Conservation (phyloP, 2,888 invertebrate genomes). For the Pyrocoelia pectoralis region DNA sequence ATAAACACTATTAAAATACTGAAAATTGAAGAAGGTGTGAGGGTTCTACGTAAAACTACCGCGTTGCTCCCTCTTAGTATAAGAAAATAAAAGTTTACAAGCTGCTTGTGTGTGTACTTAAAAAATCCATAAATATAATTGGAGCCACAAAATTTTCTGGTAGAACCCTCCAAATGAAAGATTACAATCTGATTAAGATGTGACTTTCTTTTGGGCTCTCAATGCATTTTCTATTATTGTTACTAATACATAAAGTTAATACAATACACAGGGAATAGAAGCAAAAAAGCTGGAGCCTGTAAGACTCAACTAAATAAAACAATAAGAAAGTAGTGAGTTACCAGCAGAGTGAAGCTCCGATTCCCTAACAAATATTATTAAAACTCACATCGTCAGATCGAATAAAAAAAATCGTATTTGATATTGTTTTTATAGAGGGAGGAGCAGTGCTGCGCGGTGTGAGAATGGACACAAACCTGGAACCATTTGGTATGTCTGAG, state of each 20-base stretch:
- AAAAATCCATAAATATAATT: constrained; percentile 27
- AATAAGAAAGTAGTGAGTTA: constrained; percentile 38
- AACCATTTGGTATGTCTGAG: constrained; percentile 99
- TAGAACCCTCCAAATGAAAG: constrained; percentile 48
- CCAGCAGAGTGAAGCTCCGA: constrained; percentile 46
- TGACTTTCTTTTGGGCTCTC: constrained; percentile 49
- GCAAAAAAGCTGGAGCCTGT: constrained; percentile 56
- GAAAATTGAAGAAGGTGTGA: constrained; percentile 17
- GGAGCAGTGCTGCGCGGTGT: constrained; percentile 49
- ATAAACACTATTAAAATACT: constrained; percentile 36
- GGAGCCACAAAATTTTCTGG: constrained; percentile 38
- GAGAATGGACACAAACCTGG: constrained; percentile 83
- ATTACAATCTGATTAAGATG: constrained; percentile 52
- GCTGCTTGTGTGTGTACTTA: neutral
- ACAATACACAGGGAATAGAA: constrained; percentile 54
- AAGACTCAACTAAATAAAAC: constrained; percentile 39
- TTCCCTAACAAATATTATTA: constrained; percentile 45
- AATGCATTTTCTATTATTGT: constrained; percentile 12
- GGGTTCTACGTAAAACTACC: constrained; percentile 37
- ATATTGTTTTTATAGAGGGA: constrained; percentile 18
- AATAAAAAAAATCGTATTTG: constrained; percentile 36
- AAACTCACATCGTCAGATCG: constrained; percentile 57
- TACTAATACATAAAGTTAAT: constrained; percentile 30
- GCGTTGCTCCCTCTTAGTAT: constrained; percentile 25
- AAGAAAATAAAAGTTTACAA: constrained; percentile 20